Evolutionary conservation across 2,797 vertebrate species (phyloP), one percentile per base, ranked within the genome.

Genomic region (Otus scops): DNA sequence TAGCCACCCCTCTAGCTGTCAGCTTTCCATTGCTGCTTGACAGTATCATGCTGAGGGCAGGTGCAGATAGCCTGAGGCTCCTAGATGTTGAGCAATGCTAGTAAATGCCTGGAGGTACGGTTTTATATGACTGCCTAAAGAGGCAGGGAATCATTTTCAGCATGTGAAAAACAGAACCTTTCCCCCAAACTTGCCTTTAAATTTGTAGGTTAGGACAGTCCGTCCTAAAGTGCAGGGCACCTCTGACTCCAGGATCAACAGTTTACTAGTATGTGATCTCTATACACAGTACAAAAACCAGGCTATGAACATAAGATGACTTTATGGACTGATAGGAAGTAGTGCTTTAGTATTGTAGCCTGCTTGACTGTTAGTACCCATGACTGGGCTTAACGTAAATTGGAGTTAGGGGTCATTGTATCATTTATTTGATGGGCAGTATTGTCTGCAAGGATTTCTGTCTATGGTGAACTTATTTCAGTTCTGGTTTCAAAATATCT

Each of bases 31-130:
- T 82, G 70, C 51, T 93, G 83, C 89, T 45, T 96, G 86, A 88
- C 88, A 95, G 65, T 64, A 45, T 92, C 76, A 69, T 63, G 88
- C 87, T 89, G 85, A 92, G 70, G 92, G 91, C 93, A 94, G 94
- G 85, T 96, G 87, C 85, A 92, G 64, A 16, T 89, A 81, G 75
- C 91, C 92, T 61, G 85, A 83, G 81, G 88, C 92, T 87, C 48
- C 15, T 7, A 70, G 77, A 63, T 88, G 77, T 75, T 90, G 78
- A 88, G 76, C 88, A 84, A 23, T 87, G 77, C 65, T 70, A 36
- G 54, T 69, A 86, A 96, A 39, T 79, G 94, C 89, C 89, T 85
- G 48, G 28, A 92, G 92, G 82, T 64, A 47, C 0, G 32, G 38
- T 93, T 93, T 94, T 94, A 32, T 93, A 68, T 53, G 59, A 64